Evolutionary conservation across 2,888 invertebrate genomes (phyloP), one percentile per base, ranked within the genome.

Genomic region (Parasteatoda lunata): DNA sequence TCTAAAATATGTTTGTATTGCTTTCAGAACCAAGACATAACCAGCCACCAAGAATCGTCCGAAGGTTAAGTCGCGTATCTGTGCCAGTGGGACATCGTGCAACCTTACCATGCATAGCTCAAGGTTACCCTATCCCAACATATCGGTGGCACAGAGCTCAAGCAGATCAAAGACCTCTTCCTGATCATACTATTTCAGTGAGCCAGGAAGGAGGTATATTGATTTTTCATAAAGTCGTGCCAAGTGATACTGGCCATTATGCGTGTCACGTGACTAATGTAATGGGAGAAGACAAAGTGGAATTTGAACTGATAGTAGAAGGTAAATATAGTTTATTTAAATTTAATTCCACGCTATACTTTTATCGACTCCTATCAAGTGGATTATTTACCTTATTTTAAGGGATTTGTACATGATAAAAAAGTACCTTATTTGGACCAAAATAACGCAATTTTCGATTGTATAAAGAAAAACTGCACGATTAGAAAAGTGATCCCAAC

Each of bases 91-190:
- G 92, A 45, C 92, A 93, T 75, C 80, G 93, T 91, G 93, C 95
- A 90, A 93, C 94, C n/a, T 91, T 95, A 84, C 92, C 95, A 81
- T 95, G 95, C 91, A 94, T 94, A 90, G 94, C 95, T 75, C 95
- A 95, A 92, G 95, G 94, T 5, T 95, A 93, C 93, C 96, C 96
- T 70, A 94, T 95, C 90, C 96, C 95, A 90, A 91, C 94, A 88
- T 94, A 94, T 93, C 95, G 95, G 95, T 95, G 89, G 89, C 87
- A 83, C 72, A 79, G 81, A 48, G 70, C 70, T 11, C 71, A 68
- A 54, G 83, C 64, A 1, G 85, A 87, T 15, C 85, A 89, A 45
- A 52, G 77, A 15, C 90, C 90, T 75, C 89, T 90, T n/a, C 91
- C 91, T 8, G 92, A 92, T 5, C 73, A 90, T 47, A 77, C 83